Percentiles rank a stretch among this genome's conserved stretches.
Conservation (phyloP, 2,797 vertebrate species). For the Takifugu ocellatus region DNA sequence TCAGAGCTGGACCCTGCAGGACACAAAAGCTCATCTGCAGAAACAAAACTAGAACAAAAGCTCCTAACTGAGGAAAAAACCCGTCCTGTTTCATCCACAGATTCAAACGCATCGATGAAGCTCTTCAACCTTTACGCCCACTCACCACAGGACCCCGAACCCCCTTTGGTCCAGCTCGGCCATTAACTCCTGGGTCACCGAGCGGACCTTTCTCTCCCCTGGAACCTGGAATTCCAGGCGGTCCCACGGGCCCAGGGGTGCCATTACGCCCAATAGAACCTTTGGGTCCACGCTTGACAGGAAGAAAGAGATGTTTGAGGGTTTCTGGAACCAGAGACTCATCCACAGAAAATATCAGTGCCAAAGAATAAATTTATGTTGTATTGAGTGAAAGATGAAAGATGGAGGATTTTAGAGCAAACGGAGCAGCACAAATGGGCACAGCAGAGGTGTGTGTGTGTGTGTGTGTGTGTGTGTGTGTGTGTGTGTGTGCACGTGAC, state of each 20-base stretch:
- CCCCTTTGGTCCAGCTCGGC: slow-evolving; percentile 71
- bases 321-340: not conserved
- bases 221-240: slow-evolving; percentile 75
- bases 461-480: too few species aligned
- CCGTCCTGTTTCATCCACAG: not conserved
- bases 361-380: not conserved
- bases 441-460: too few species aligned
- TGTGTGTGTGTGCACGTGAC: too few species aligned
- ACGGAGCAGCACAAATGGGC: too few species aligned
- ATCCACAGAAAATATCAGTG: not conserved
- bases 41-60: too few species aligned
- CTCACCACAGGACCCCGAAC: slow-evolving; percentile 70
- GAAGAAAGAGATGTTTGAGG: not conserved
- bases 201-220: slow-evolving; percentile 67
- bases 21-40: not conserved
- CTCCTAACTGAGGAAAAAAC: too few species aligned
- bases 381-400: too few species aligned
- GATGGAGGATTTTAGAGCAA: too few species aligned
- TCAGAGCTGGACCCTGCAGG: slow-evolving; percentile 77
- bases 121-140: not conserved
- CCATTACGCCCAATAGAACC: slow-evolving; percentile 64
- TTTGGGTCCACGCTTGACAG: slow-evolving; percentile 66
- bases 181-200: slow-evolving; percentile 71
- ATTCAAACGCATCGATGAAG: not conserved
- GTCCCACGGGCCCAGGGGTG: slow-evolving; percentile 60